These are phyloP conservation scores for Hippocampus barbouri DNA, from an alignment of 2,113 vertebrate genomes.

Conservation along the genomic window DNA sequence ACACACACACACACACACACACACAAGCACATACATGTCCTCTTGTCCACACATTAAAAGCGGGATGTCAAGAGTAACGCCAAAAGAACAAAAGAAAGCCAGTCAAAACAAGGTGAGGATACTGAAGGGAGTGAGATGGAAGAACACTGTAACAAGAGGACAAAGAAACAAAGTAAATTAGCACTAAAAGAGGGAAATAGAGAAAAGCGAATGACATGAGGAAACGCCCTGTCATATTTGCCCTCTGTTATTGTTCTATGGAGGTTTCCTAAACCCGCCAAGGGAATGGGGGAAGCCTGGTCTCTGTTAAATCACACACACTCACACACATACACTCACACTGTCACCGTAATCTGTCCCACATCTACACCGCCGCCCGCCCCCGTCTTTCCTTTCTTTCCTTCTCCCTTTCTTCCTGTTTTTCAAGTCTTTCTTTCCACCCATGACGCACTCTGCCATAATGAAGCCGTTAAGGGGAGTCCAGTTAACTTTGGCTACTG, in stretches of 20 bases:
- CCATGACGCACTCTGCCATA: conserved; percentile 68
- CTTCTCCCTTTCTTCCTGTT: conserved; percentile 58
- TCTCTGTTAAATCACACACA: conserved; percentile 45
- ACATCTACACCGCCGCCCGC: conserved; percentile 57
- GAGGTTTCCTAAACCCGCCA: conserved; percentile 37
- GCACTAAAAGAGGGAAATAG: neutral
- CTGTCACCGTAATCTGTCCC: conserved; percentile 50
- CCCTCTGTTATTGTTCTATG: conserved; percentile 18
- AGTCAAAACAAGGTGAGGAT: too few species aligned
- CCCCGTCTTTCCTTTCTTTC: conserved; percentile 58
- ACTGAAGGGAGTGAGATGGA: too few species aligned
- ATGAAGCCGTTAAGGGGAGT: conserved; percentile 69
- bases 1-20: too few species aligned
- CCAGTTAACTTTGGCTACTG: conserved; percentile 47
- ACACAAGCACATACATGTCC: too few species aligned
- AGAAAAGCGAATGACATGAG: neutral
- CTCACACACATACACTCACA: conserved; percentile 17
- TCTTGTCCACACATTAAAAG: too few species aligned
- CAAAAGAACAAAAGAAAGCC: too few species aligned
- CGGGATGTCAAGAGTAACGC: too few species aligned
- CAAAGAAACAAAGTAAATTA: neutral
- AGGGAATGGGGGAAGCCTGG: conserved; percentile 49
- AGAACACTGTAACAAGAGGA: too few species aligned
- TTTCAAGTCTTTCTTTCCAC: conserved; percentile 53
- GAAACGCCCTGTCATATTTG: conserved; percentile 6